Percentiles rank a stretch among this genome's conserved stretches.
phyloP scores from a whole-genome alignment of 1,140 invertebrate genomes.

The Macrostomum lignano region DNA sequence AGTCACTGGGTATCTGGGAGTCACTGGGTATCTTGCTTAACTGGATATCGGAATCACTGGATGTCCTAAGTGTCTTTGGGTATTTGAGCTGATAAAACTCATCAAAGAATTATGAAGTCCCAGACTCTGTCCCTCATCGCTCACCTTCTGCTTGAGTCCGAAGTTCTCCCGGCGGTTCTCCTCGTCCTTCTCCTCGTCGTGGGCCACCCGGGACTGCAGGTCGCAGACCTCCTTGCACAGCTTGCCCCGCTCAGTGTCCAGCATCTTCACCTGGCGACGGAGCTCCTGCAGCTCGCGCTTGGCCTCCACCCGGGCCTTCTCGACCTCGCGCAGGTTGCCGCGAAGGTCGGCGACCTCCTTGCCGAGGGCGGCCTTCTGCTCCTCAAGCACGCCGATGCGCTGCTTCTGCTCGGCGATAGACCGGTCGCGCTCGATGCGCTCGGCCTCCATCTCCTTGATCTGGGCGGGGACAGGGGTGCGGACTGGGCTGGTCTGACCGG shows the following conservation, averaged over 20 bases:
- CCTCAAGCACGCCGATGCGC: constrained; percentile 38
- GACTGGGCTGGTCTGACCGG: no score
- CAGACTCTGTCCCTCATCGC: constrained; percentile 5
- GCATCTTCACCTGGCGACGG: constrained; percentile 21
- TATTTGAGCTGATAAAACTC: no score
- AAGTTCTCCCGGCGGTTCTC: constrained; percentile 30
- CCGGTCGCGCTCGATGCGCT: neutral
- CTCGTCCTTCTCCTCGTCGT: constrained; percentile 47
- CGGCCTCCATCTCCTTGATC: constrained; percentile 2
- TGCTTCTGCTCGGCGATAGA: neutral
- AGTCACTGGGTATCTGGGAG: no score
- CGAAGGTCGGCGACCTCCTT: constrained; percentile 35
- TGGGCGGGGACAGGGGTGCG: no score
- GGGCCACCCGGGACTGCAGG: constrained; percentile 43
- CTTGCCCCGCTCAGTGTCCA: constrained; percentile 25
- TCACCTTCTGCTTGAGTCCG: constrained; percentile 31
- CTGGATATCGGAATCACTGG: no score
- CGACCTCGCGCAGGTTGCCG: constrained; percentile 46
- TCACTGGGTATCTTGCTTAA: no score
- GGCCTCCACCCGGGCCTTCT: constrained; percentile 34
- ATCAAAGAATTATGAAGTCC: constrained; percentile 5
- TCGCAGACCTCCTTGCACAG: constrained; percentile 40
- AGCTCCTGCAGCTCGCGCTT: constrained; percentile 26
- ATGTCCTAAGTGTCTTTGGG: no score
- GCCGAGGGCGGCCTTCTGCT: constrained; percentile 40